Evolutionary conservation across 2,888 invertebrate genomes (phyloP).

Genomic region (Pachydiplax longipennis): DNA sequence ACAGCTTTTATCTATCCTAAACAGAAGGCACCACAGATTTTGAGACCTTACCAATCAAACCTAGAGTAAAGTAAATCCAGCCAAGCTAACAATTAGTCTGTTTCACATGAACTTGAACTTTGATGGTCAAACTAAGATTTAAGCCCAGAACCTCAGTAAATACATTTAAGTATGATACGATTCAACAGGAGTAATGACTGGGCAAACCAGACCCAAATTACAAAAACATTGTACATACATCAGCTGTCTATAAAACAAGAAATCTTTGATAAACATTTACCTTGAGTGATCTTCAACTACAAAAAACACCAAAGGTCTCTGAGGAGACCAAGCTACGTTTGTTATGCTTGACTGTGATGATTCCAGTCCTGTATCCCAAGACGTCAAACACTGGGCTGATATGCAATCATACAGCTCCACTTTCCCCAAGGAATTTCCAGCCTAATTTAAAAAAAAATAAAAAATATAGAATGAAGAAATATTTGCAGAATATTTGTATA

Average conservation of each 20-base stretch:
- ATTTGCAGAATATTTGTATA: neutral
- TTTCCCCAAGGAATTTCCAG: conserved; percentile 12
- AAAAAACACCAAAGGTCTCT: conserved; percentile 13
- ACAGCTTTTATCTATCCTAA: no score
- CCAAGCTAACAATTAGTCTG: no score
- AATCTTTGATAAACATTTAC: neutral
- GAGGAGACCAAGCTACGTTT: conserved; percentile 10
- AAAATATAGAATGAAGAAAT: neutral
- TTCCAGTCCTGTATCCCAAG: neutral
- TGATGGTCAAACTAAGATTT: no score
- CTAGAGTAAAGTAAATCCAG: no score
- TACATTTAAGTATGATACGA: no score
- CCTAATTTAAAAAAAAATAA: neutral
- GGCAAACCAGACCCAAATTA: neutral
- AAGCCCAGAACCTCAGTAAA: no score
- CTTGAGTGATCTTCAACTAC: neutral
- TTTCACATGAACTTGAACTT: no score
- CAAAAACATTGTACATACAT: neutral
- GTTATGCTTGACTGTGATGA: neutral
- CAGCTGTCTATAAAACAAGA: neutral
- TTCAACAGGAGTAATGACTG: no score
- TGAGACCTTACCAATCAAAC: no score
- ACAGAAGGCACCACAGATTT: no score
- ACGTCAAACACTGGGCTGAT: neutral
- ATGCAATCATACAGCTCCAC: neutral